phyloP scores from a whole-genome alignment of 2,797 vertebrate species.

The Babyrousa celebensis region DNA sequence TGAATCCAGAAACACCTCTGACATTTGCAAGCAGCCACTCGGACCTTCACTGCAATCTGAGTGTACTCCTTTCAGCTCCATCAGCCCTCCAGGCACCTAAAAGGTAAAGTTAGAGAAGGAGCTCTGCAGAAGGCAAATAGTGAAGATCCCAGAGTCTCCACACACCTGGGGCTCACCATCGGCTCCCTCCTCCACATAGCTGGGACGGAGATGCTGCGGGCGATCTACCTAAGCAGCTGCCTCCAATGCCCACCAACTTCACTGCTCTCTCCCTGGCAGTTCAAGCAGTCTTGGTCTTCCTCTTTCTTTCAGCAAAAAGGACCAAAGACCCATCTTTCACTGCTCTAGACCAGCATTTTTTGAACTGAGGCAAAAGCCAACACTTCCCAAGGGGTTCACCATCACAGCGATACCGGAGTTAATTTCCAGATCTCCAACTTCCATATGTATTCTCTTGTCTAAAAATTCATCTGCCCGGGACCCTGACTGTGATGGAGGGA shows the following conservation, averaged over 20 bases:
- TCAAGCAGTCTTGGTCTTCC: neutral
- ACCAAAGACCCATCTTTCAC: neutral
- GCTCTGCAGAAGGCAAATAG: neutral
- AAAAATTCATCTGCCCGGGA: neutral
- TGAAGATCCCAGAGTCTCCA: neutral
- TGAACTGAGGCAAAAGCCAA: neutral
- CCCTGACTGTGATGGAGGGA: neutral
- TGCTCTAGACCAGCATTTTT: neutral
- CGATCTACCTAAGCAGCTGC: neutral
- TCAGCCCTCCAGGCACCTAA: neutral
- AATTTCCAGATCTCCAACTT: neutral
- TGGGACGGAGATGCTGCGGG: neutral
- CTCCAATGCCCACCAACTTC: neutral
- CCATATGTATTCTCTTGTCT: neutral
- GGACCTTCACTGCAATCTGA: neutral
- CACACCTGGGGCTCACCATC: neutral
- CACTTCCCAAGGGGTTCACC: neutral
- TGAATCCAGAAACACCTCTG: neutral
- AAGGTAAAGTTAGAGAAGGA: neutral
- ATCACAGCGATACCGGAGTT: neutral
- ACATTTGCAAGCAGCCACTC: neutral
- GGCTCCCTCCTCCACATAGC: neutral
- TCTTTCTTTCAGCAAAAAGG: conserved; percentile 30
- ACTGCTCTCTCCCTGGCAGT: neutral
- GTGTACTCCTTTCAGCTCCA: neutral